Conservation (phyloP, 2,113 vertebrate species). For the Thamnophis sirtalis region DNA sequence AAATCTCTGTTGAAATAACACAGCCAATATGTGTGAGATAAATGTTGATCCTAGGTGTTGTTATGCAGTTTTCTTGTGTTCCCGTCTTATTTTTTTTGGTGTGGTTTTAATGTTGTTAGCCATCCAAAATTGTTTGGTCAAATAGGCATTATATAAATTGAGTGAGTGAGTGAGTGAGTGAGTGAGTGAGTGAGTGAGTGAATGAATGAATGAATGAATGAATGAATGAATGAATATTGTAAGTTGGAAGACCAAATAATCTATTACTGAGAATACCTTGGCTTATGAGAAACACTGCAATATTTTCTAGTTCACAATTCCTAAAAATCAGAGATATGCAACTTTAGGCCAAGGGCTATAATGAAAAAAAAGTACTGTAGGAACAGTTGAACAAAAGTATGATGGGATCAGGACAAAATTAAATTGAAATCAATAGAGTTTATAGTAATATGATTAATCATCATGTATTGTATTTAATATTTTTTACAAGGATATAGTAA, state of each 20-base stretch:
- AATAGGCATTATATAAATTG: background rate
- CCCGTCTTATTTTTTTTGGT: background rate
- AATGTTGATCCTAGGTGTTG: background rate
- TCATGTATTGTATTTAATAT: background rate
- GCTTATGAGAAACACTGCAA: background rate
- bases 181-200: no score
- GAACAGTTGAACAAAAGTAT: background rate
- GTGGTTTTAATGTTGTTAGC: background rate
- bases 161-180: no score
- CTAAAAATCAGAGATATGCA: background rate
- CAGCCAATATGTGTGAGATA: background rate
- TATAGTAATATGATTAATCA: background rate
- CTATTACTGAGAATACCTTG: background rate
- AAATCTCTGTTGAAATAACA: background rate
- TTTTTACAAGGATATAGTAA: background rate
- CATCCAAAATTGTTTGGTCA: background rate
- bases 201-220: no score
- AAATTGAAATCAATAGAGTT: background rate
- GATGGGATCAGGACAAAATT: background rate
- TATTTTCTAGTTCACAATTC: background rate
- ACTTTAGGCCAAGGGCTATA: background rate
- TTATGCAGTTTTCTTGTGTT: background rate
- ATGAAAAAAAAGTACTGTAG: background rate
- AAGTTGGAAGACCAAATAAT: background rate
- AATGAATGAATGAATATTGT: no score